These are phyloP conservation scores for Melanotaenia parkinsoni DNA, from an alignment of 2,797 vertebrate species.

Conservation along the genomic window DNA sequence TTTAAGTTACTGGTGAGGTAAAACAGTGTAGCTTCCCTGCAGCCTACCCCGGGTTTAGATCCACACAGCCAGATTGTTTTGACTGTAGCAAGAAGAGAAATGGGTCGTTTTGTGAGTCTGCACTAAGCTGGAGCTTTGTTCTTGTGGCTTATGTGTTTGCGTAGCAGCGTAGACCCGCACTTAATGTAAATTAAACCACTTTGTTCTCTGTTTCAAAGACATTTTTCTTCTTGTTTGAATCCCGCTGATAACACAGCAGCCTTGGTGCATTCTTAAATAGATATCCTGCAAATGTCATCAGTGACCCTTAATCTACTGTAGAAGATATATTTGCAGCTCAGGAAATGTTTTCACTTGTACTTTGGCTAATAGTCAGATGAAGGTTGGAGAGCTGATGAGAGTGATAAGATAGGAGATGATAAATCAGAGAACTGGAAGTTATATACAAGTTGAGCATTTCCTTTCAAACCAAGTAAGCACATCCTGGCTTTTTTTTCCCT, in stretches of 20 bases:
- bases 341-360: conserved; percentile 34
- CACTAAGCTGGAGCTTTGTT: conserved; percentile 39
- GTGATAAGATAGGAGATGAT: conserved; percentile 54
- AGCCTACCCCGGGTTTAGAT: conserved; percentile 35
- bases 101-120: conserved; percentile 41
- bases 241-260: conserved; percentile 25
- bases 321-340: conserved; percentile 14
- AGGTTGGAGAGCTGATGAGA: conserved; percentile 39
- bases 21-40: conserved; percentile 36
- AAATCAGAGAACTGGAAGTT: conserved; percentile 46
- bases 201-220: conserved; percentile 18
- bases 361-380: conserved; percentile 43
- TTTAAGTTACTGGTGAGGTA: conserved; percentile 29
- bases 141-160: conserved; percentile 33
- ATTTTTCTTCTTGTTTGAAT: conserved; percentile 43
- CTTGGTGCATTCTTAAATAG: conserved; percentile 26
- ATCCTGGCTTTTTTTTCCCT: neutral
- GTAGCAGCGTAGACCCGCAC: conserved; percentile 21
- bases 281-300: conserved; percentile 20
- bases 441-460: conserved; percentile 30
- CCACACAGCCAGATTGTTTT: conserved; percentile 49
- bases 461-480: conserved; percentile 6
- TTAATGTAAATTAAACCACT: conserved; percentile 30
- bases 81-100: conserved; percentile 53
- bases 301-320: conserved; percentile 32